These are phyloP conservation scores for Orthosia gothica DNA, from an alignment of 2,888 invertebrate genomes.

Conservation along the genomic window DNA sequence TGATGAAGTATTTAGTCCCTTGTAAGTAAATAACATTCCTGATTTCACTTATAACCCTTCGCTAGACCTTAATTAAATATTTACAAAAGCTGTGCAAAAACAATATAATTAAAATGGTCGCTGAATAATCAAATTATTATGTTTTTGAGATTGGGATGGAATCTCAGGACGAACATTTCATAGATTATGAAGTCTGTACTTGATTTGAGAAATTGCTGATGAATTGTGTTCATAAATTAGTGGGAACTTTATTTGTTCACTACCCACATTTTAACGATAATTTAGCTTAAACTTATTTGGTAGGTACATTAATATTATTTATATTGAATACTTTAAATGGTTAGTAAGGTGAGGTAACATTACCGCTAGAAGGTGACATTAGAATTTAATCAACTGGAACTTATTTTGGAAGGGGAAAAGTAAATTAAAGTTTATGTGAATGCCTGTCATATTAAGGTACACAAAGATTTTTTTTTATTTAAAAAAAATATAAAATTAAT, in stretches of 20 bases:
- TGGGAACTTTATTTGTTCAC: not conserved
- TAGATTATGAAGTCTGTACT: too few species aligned
- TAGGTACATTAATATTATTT: too few species aligned
- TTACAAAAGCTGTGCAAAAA: not conserved
- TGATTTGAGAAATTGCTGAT: not conserved
- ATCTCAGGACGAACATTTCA: not conserved
- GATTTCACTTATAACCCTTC: constrained; percentile 1
- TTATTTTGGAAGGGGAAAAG: not conserved
- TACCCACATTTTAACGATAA: not conserved
- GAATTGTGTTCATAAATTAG: too few species aligned
- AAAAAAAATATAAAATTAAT: constrained; percentile 6
- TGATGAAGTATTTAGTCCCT: constrained; percentile 22
- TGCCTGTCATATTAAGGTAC: not conserved
- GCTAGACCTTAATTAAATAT: constrained; percentile 21
- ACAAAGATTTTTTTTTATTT: constrained; percentile 1
- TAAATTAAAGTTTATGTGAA: not conserved
- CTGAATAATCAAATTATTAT: not conserved
- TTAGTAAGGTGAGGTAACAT: too few species aligned
- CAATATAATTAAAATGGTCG: constrained; percentile 1
- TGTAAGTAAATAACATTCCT: constrained; percentile 3
- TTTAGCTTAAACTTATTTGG: not conserved
- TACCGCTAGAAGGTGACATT: too few species aligned
- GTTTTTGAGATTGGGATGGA: not conserved
- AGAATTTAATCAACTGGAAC: too few species aligned
- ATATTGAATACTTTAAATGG: too few species aligned